Evolutionary conservation across 1,140 invertebrate species (phyloP), one percentile per base, ranked within the genome.

Genomic region (Drosophila sulfurigaster): DNA sequence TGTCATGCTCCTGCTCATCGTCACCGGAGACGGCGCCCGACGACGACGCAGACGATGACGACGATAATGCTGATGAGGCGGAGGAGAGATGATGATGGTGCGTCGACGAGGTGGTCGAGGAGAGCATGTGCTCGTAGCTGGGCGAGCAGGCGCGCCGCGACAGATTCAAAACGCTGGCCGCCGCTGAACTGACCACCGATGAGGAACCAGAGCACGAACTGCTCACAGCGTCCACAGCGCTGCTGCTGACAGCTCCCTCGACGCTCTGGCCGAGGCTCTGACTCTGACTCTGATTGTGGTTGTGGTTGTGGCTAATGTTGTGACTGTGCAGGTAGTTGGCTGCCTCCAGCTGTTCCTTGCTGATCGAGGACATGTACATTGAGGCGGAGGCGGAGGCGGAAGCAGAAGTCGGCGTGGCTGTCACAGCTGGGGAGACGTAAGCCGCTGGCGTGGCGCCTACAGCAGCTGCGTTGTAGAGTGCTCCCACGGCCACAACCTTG

Each of bases 21-120:
- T 95, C 88, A 77, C 93, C 92, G 65, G 94, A 94, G 79, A 96
- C 96, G 75, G 96, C 96, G 0, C 96, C 95, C 54, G 95, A 96
- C 35, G 95, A 96, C 11, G 95, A 78, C 5, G 78, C 62, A 2
- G 57, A 70, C 3, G 75, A 75, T 0, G 79, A 82, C 3, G 75
- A 75, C 0, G 79, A 82, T 0, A 74, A 13, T 8, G 75, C 64
- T 15, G 75, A 78, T 5, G 74, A 89, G 11, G 75, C 73, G n/a
- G 79, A 77, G 1, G 81, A 83, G 82, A 20, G 20, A 25, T 72
- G 76, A 58, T 81, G 35, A 10, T 72, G 76, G 52, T 81, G 79
- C 8, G 69, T 78, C 1, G 82, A 75, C 25, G 79, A 79, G 11
- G 90, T 90, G 15, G 86, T 88, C 41, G 90, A 91, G 35, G 88